A percentile compares a stretch with the other conserved stretches of the same genome.
Conservation (phyloP, 2,888 invertebrate species). For the Diplazon laetatorius region DNA sequence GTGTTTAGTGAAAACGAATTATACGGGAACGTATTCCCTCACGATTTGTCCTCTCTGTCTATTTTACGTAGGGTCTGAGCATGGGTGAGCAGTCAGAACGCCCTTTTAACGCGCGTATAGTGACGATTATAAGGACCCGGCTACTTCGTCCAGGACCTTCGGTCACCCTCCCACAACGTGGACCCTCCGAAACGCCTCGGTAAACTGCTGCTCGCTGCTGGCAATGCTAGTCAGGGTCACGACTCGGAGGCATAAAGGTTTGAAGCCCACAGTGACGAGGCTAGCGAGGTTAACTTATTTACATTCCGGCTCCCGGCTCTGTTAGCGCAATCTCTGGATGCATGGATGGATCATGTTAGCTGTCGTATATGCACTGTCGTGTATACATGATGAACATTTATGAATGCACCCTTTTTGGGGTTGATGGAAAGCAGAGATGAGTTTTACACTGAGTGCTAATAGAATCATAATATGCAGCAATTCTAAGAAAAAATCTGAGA, state of each 20-base stretch:
- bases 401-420: conserved; percentile 7
- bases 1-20: background rate
- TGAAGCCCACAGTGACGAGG: conserved; percentile 32
- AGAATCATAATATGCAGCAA: background rate
- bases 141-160: background rate
- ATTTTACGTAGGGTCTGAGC: background rate
- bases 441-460: conserved; percentile 14
- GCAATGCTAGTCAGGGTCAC: conserved; percentile 14
- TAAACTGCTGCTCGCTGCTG: conserved; percentile 15
- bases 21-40: conserved; percentile 3
- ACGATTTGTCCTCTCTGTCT: conserved; percentile 10
- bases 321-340: conserved; percentile 20
- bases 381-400: conserved; percentile 13
- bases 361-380: background rate
- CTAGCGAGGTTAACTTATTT: conserved; percentile 43
- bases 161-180: conserved; percentile 3
- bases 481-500: no score
- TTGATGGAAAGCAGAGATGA: conserved; percentile 40
- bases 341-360: conserved; percentile 28
- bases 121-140: conserved; percentile 21
- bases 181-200: conserved; percentile 9
- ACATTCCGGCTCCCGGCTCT: conserved; percentile 15
- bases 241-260: conserved; percentile 17
- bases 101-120: background rate
- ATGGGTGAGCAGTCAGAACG: conserved; percentile 9